Conservation (phyloP, 2,113 vertebrate genomes). For the Murina feae region DNA sequence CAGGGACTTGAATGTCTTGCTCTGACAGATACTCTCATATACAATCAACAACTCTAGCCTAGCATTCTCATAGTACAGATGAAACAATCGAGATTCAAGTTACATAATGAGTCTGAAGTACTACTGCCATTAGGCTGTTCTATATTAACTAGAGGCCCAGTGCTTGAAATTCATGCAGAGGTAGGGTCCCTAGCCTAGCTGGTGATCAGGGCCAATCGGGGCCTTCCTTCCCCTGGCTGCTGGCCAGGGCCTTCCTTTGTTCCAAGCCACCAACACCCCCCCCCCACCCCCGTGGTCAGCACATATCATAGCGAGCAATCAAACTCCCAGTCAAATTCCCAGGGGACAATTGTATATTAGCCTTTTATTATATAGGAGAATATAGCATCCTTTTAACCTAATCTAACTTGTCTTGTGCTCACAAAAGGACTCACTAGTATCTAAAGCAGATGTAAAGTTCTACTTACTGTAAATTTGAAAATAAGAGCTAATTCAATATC, state of each 20-base stretch:
- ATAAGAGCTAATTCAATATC: neutral
- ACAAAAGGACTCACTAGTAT: neutral
- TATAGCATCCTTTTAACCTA: neutral
- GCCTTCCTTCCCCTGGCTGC: no score
- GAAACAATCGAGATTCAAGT: conserved; percentile 14
- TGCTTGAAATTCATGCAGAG: no score
- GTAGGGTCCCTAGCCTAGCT: no score
- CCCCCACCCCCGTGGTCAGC: no score
- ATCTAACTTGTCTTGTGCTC: neutral
- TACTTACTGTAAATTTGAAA: conserved; percentile 21
- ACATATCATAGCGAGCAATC: no score
- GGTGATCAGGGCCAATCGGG: no score
- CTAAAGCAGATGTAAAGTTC: neutral
- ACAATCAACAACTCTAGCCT: neutral
- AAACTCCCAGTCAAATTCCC: no score
- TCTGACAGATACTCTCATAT: neutral
- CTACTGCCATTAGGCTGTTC: neutral
- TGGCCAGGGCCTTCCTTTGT: no score
- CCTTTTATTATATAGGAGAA: neutral
- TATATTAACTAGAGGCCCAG: neutral
- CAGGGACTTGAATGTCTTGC: neutral
- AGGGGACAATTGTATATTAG: no score
- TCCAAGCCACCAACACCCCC: no score
- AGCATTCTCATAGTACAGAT: neutral
- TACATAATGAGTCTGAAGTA: neutral